Percentiles rank a stretch among this genome's conserved stretches.
phyloP scores from a whole-genome alignment of 2,888 invertebrate species.

The Erebia aethiops region DNA sequence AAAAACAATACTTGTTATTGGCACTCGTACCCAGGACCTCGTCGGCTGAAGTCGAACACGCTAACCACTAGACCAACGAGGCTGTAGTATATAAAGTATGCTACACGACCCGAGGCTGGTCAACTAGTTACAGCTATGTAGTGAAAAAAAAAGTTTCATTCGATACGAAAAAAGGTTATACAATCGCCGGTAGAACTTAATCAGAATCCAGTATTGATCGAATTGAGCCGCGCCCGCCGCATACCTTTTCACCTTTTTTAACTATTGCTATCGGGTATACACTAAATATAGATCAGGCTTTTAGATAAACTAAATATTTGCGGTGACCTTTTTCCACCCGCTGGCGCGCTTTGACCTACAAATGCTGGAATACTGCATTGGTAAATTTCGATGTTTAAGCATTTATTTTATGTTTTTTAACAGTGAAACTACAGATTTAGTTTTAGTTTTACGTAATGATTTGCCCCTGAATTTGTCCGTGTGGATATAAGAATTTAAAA shows the following conservation, averaged over 20 bases:
- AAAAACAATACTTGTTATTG: too few relatives aligned
- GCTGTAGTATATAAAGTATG: too few relatives aligned
- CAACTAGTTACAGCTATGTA: too few relatives aligned
- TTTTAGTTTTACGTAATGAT: too few relatives aligned
- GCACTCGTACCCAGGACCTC: too few relatives aligned
- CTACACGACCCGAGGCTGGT: too few relatives aligned
- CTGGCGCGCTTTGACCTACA: not conserved
- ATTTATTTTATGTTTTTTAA: not conserved
- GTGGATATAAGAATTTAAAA: too few relatives aligned
- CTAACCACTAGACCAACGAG: too few relatives aligned
- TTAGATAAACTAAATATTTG: slow-evolving; percentile 9
- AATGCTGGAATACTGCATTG: slow-evolving; percentile 4
- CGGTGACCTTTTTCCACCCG: not conserved
- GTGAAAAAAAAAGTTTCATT: not conserved
- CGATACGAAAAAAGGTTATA: not conserved
- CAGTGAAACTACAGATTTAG: not conserved
- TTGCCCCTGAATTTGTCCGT: too few relatives aligned
- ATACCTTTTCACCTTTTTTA: not conserved
- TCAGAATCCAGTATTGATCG: slow-evolving; percentile 1
- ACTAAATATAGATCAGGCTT: slow-evolving; percentile 2
- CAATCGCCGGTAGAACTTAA: not conserved
- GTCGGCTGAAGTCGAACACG: too few relatives aligned
- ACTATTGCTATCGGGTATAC: not conserved
- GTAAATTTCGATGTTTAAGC: not conserved
- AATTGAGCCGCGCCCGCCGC: not conserved